Percentiles rank a stretch among this genome's conserved stretches.
phyloP scores from a whole-genome alignment of 2,888 invertebrate genomes.

The Perithous albicinctus region DNA sequence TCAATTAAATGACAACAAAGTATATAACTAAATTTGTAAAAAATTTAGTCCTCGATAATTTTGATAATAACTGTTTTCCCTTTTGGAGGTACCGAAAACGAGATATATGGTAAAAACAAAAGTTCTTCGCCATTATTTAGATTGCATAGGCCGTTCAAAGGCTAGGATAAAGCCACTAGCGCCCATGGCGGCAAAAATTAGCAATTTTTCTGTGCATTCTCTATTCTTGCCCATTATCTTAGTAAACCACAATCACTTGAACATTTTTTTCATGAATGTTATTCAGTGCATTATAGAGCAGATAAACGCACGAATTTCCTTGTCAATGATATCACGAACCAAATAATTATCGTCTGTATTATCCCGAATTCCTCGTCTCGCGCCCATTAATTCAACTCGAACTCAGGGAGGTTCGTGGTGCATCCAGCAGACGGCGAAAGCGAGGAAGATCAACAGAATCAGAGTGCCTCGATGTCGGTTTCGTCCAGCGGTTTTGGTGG shows the following conservation, averaged over 20 bases:
- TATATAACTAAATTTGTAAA: neutral
- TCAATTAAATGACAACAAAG: neutral
- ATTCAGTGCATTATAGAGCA: neutral
- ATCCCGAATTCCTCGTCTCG: slow-evolving; percentile 10
- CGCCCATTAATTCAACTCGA: slow-evolving; percentile 75
- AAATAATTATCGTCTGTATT: neutral
- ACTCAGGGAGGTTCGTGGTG: slow-evolving; percentile 84
- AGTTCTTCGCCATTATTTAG: neutral
- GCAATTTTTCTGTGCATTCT: neutral
- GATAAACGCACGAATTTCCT: neutral
- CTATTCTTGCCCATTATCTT: neutral
- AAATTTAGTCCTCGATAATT: neutral
- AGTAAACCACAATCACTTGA: neutral
- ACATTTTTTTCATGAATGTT: neutral
- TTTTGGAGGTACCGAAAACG: neutral
- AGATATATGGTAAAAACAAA: neutral
- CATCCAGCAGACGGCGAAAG: slow-evolving; percentile 83
- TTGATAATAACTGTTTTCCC: neutral
- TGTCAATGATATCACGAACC: neutral
- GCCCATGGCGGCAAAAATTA: neutral
- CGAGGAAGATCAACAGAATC: slow-evolving; percentile 73
- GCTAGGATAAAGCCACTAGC: neutral
- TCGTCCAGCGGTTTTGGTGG: slow-evolving; percentile 19
- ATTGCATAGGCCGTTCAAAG: neutral
- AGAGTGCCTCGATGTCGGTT: slow-evolving; percentile 23